phyloP scores from a whole-genome alignment of 2,113 vertebrate species.

The Clinocottus analis region DNA sequence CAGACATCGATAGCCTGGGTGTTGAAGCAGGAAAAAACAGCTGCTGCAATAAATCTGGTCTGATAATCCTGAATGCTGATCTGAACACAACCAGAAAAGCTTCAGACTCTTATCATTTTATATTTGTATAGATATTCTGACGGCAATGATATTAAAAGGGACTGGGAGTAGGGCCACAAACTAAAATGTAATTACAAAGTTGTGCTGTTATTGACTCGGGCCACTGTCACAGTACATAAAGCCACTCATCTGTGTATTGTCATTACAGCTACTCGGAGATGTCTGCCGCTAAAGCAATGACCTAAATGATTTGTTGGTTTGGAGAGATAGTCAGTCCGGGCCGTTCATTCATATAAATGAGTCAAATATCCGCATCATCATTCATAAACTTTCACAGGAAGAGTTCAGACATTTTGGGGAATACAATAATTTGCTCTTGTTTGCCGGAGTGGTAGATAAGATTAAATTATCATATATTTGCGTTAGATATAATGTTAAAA shows the following conservation, averaged over 20 bases:
- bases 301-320: conserved; percentile 31
- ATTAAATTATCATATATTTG: not conserved
- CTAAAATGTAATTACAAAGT: conserved; percentile 43
- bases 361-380: not conserved
- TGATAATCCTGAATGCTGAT: conserved; percentile 45
- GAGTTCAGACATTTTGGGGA: not conserved
- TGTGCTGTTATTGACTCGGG: conserved; percentile 41
- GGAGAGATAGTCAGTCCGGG: not conserved
- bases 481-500: not conserved
- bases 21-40: conserved; percentile 42
- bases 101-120: not conserved
- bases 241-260: conserved; percentile 35
- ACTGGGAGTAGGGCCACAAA: conserved; percentile 27
- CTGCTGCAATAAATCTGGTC: conserved; percentile 55
- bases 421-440: not conserved
- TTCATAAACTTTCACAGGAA: not conserved
- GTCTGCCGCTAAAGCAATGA: conserved; percentile 24
- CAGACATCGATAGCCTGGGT: conserved; percentile 49
- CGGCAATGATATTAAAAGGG: not conserved
- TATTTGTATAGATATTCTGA: not conserved
- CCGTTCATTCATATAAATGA: conserved; percentile 11
- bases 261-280: conserved; percentile 22
- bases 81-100: conserved; percentile 20
- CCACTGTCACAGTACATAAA: conserved; percentile 33
- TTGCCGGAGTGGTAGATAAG: not conserved